These are phyloP conservation scores for Pseudobourletiella spinata DNA, from an alignment of 1,140 invertebrate species.

Conservation along the genomic window DNA sequence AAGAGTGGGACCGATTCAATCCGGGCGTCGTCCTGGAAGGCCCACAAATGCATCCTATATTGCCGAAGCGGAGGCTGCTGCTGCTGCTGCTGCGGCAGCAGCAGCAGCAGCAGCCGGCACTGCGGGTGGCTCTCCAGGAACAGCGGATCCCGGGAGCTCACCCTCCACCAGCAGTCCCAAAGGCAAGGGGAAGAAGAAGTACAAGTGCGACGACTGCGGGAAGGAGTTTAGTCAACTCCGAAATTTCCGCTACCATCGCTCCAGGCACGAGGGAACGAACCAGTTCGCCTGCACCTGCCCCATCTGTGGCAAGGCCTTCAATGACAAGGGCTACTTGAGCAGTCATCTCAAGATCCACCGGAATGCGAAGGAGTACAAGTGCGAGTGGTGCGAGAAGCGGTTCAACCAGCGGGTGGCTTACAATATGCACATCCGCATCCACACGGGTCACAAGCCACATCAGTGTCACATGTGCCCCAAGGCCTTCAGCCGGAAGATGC, in stretches of 20 bases:
- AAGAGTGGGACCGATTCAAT: too few relatives aligned
- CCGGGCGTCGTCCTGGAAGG: too few relatives aligned
- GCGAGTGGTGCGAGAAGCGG: conserved; percentile 60
- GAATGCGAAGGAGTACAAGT: conserved; percentile 57
- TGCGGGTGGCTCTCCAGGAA: too few relatives aligned
- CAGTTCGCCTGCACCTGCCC: conserved; percentile 65
- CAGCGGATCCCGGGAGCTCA: too few relatives aligned
- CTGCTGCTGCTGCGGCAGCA: too few relatives aligned
- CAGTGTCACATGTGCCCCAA: conserved; percentile 24
- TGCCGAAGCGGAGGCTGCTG: too few relatives aligned
- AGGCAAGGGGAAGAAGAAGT: conserved; percentile 58
- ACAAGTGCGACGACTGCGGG: conserved; percentile 62
- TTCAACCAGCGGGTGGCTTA: conserved; percentile 72
- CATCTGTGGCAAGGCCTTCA: conserved; percentile 66
- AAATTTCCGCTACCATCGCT: conserved; percentile 67
- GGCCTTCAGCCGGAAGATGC: conserved; percentile 35
- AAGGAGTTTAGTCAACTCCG: conserved; percentile 67
- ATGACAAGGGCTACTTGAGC: conserved; percentile 64
- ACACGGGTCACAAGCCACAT: conserved; percentile 47
- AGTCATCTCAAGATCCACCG: conserved; percentile 70
- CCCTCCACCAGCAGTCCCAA: too few relatives aligned
- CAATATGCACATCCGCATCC: conserved; percentile 73
- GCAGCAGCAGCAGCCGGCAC: too few relatives aligned
- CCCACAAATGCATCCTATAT: too few relatives aligned
- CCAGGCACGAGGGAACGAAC: conserved; percentile 60